phyloP scores from a whole-genome alignment of 1,140 invertebrate species.

The Phymastichus coffea region DNA sequence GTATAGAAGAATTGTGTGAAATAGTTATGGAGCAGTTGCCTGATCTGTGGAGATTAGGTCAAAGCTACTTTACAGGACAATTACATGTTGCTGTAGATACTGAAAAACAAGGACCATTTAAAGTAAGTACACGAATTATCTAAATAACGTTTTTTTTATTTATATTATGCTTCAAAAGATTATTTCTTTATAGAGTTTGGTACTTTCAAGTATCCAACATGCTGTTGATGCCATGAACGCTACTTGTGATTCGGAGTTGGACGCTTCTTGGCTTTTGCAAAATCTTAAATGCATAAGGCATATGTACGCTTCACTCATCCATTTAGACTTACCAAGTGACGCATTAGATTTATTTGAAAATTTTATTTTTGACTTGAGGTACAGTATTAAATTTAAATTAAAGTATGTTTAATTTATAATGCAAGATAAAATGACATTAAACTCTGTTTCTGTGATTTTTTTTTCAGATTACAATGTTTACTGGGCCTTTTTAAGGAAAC shows the following conservation, averaged over 20 bases:
- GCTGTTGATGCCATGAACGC: constrained; percentile 48
- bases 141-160: not conserved
- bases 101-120: constrained; percentile 70
- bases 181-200: constrained; percentile 43
- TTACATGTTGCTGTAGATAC: constrained; percentile 70
- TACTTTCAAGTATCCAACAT: constrained; percentile 48
- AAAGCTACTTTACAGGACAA: constrained; percentile 86
- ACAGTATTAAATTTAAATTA: constrained; percentile 5
- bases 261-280: constrained; percentile 75
- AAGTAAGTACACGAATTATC: constrained; percentile 53
- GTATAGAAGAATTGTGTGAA: constrained; percentile 73
- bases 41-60: constrained; percentile 86
- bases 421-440: constrained; percentile 13
- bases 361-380: constrained; percentile 82
- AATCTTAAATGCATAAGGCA: constrained; percentile 72
- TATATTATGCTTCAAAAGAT: not conserved
- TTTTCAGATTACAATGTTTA: constrained; percentile 77
- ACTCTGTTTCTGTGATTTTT: not conserved
- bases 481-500: constrained; percentile 82
- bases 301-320: constrained; percentile 68
- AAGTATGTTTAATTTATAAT: constrained; percentile 9
- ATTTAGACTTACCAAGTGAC: constrained; percentile 77
- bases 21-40: constrained; percentile 72
- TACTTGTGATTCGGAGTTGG: constrained; percentile 56
- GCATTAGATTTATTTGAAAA: constrained; percentile 80